phyloP scores from a whole-genome alignment of 2,113 vertebrate genomes.

The Crotalus helleri region DNA sequence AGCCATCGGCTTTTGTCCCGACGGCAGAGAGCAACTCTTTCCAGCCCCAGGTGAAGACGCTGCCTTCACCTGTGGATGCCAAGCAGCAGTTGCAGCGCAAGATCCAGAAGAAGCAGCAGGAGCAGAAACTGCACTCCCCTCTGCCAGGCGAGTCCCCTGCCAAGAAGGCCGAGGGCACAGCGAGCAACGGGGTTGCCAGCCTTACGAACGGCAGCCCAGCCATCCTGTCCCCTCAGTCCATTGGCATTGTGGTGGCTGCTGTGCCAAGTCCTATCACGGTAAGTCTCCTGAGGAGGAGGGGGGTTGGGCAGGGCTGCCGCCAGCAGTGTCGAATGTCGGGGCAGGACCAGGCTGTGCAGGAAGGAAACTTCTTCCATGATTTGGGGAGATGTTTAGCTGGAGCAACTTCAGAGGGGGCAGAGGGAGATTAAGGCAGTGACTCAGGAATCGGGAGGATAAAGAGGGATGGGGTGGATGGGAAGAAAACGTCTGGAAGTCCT shows the following conservation, averaged over 20 bases:
- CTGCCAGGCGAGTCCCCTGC: constrained; percentile 80
- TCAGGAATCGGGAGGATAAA: background rate
- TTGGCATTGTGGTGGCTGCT: constrained; percentile 91
- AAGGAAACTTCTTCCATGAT: background rate
- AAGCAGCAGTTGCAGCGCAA: constrained; percentile 98
- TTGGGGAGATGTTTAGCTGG: background rate
- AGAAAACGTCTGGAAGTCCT: background rate
- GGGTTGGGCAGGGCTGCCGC: background rate
- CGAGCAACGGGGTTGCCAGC: constrained; percentile 71
- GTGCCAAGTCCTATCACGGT: constrained; percentile 94
- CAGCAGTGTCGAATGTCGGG: background rate
- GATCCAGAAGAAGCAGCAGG: constrained; percentile 98
- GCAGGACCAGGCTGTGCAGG: background rate
- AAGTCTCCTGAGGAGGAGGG: constrained; percentile 32
- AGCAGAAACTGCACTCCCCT: constrained; percentile 93
- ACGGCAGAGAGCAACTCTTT: constrained; percentile 89
- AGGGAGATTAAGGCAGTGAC: background rate
- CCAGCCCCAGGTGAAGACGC: constrained; percentile 87
- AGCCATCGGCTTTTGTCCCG: constrained; percentile 87
- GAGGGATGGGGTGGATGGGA: background rate
- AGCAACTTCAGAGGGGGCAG: background rate
- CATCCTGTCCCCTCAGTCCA: constrained; percentile 87
- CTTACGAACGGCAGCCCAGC: constrained; percentile 86
- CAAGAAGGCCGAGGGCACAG: constrained; percentile 75
- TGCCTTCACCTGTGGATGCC: constrained; percentile 90